Percentiles rank a stretch among this genome's conserved stretches.
Conservation (phyloP, 2,888 invertebrate species). For the Melanchra persicariae region DNA sequence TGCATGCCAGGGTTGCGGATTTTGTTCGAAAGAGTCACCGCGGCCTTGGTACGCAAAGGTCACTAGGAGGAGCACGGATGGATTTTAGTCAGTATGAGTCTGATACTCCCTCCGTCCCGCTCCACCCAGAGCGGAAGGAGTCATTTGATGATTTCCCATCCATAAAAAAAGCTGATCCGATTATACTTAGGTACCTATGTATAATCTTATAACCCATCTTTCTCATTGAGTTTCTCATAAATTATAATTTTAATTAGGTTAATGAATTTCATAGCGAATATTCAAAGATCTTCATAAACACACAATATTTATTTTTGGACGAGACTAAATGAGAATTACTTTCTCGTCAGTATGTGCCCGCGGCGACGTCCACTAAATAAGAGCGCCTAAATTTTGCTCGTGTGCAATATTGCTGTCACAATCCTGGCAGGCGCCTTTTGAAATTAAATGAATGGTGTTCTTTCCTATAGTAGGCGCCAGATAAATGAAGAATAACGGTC, state of each 20-base stretch:
- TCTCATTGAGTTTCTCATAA: neutral
- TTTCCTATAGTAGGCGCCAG: no score
- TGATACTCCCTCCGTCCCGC: no score
- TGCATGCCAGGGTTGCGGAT: no score
- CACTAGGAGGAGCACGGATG: no score
- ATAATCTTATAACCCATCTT: neutral
- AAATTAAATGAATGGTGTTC: conserved; percentile 23
- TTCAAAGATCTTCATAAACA: conserved; percentile 20
- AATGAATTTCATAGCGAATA: conserved; percentile 1
- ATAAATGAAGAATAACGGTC: no score
- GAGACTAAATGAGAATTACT: conserved; percentile 24
- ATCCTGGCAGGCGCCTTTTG: conserved; percentile 47
- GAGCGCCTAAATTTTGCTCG: conserved; percentile 39
- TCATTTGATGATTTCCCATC: no score
- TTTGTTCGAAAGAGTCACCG: no score
- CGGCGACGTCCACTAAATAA: conserved; percentile 43
- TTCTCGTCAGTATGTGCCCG: conserved; percentile 35
- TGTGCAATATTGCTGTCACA: conserved; percentile 44
- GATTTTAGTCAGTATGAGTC: no score
- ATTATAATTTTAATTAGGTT: neutral
- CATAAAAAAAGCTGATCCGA: no score
- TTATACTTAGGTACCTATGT: no score
- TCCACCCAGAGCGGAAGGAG: no score
- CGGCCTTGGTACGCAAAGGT: no score
- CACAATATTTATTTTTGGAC: conserved; percentile 33